phyloP scores from a whole-genome alignment of 2,797 vertebrate genomes.

The Melanotaenia trifasciata region DNA sequence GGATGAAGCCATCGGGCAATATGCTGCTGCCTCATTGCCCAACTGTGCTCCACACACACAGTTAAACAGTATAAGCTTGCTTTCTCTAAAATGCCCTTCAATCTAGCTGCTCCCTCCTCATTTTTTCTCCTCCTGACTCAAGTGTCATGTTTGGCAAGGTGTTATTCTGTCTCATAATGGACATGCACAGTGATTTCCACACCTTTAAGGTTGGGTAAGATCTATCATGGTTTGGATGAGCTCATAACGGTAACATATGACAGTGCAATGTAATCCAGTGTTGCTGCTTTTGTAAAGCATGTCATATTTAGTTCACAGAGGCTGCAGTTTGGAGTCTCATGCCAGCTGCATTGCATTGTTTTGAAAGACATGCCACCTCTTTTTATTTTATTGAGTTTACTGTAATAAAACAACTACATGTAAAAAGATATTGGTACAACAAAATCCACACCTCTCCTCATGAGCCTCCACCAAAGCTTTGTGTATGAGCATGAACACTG shows the following conservation, averaged over 20 bases:
- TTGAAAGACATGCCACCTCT: not conserved
- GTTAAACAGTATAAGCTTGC: constrained; percentile 43
- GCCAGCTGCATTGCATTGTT: not conserved
- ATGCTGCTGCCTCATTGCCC: constrained; percentile 68
- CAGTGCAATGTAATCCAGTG: not conserved
- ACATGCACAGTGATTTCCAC: not conserved
- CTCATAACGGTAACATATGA: not conserved
- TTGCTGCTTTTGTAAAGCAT: not conserved
- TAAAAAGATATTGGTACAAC: too few relatives aligned
- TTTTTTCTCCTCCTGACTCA: not conserved
- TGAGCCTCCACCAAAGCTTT: not conserved
- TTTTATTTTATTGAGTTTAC: not conserved
- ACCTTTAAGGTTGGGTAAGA: not conserved
- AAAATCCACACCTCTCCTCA: not conserved
- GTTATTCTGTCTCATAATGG: constrained; percentile 32
- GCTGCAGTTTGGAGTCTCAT: not conserved
- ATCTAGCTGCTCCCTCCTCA: constrained; percentile 5
- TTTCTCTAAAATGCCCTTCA: constrained; percentile 46
- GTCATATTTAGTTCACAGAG: constrained; percentile 10
- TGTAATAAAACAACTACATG: not conserved
- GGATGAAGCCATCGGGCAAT: constrained; percentile 65
- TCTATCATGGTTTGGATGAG: not conserved
- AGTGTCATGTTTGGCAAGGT: constrained; percentile 22
- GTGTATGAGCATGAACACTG: not conserved
- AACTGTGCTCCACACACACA: constrained; percentile 59